Evolutionary conservation across 2,888 invertebrate genomes (phyloP).

Genomic region (Elysia crispata): DNA sequence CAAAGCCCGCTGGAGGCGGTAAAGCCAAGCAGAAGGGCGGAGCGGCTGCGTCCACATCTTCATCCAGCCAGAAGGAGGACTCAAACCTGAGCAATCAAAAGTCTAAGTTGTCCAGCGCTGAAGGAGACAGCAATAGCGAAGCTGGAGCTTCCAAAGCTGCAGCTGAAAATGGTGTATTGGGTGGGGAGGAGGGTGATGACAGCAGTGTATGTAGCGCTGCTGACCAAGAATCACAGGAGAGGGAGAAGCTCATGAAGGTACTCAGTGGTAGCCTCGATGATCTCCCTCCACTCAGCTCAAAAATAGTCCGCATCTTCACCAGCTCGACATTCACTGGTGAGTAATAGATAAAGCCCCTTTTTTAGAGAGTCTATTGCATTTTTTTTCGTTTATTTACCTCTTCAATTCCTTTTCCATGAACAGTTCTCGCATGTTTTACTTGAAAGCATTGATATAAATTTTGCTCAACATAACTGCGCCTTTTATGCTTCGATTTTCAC

Average conservation of each 20-base stretch:
- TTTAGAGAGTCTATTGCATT: no score
- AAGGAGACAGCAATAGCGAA: slow-evolving; percentile 14
- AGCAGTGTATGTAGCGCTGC: slow-evolving; percentile 29
- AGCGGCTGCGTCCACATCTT: slow-evolving; percentile 10
- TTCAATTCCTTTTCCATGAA: no score
- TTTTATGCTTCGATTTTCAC: no score
- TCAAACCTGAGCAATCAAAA: slow-evolving; percentile 44
- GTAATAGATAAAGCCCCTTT: slow-evolving; percentile 32
- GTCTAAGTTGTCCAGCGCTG: slow-evolving; percentile 35
- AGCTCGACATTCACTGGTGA: slow-evolving; percentile 98
- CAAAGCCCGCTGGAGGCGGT: neutral
- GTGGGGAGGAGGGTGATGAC: slow-evolving; percentile 29
- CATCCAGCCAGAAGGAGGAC: slow-evolving; percentile 41
- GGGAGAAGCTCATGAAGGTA: slow-evolving; percentile 58
- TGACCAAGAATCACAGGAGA: slow-evolving; percentile 60
- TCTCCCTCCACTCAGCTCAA: slow-evolving; percentile 96
- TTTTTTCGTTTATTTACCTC: no score
- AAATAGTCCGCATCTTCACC: slow-evolving; percentile 98
- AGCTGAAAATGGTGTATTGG: slow-evolving; percentile 23
- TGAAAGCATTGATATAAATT: no score
- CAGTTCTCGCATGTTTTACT: no score
- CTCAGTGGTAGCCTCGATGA: slow-evolving; percentile 80
- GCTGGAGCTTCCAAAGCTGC: neutral
- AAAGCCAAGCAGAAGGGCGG: slow-evolving; percentile 32
- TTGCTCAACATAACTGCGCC: no score